Base-by-base conservation (phyloP, 2,113 vertebrate species). In the Clarias gariepinus region DNA sequence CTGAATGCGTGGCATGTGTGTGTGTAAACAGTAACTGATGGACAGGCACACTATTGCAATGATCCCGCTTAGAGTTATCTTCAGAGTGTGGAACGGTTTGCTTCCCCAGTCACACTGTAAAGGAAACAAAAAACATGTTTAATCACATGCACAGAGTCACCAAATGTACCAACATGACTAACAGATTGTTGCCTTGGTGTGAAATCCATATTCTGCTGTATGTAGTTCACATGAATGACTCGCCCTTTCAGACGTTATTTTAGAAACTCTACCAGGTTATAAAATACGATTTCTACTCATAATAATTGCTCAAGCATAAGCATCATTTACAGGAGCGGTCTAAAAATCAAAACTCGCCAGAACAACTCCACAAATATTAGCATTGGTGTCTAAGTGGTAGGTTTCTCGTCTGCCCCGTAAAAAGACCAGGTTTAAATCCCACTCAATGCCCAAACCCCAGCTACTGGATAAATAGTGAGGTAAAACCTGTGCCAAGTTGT, bases 1-100 rank as follows among this genome's bases (percentile, higher is more conserved):
- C n/a, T 86, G 87, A 76, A 57, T 78, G 47, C 10, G 9, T 8
- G 21, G 18, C 28, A 47, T 23, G 53, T 28, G 60, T 21, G 52
- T 28, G 30, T 84, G 55, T 73, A 74, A 85, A 85, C 57, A 36
- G 28, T 53, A 81, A 53, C 28, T 60, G 61, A 80, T 21, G 52
- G 33, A 18, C 18, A 52, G 16, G 47, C 2, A 28, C 33, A 2
- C 23, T 81, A 81, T 33, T 81, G 78, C 85, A 81, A 28, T 73
- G 78, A 73, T 73, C 66, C 66, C 57, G 7, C 0, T 36, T 58
- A 71, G 78, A n/a, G 53, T 73, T n/a, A 33, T 60, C 76, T 47
- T 55, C 53, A 52, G 36, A 30, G 21, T 36, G 36, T n/a, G 53
- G 9, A 58, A 5, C 5, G 6, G 23, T 80, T 69, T 47, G 63